phyloP scores from a whole-genome alignment of 2,113 vertebrate genomes.

The pig (Sus scrofa) region DNA sequence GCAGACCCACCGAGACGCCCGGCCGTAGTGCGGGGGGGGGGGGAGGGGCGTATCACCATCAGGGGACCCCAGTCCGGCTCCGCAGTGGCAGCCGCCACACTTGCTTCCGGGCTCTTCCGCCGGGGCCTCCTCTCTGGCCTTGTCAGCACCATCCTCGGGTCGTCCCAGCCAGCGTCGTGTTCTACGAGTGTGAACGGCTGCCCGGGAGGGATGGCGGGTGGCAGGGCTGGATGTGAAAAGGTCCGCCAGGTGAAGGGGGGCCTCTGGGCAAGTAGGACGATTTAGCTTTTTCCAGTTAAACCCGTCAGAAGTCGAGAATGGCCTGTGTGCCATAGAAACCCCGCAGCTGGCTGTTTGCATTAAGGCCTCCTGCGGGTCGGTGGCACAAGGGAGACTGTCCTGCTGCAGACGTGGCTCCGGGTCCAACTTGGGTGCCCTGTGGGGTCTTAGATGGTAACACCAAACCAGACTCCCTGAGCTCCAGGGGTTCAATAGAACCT shows the following conservation, averaged over 20 bases:
- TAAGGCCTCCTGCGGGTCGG: not conserved
- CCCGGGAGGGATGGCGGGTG: not conserved
- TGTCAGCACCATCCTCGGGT: too few species aligned
- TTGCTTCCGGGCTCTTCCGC: too few species aligned
- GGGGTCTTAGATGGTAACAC: not conserved
- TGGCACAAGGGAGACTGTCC: fast-evolving
- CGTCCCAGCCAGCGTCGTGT: too few species aligned
- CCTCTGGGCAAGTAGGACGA: not conserved
- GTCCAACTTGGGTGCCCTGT: not conserved
- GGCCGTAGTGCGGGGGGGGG: not conserved
- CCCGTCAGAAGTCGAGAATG: not conserved
- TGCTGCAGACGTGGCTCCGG: not conserved
- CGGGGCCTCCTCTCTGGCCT: too few species aligned
- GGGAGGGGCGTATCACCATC: too few species aligned
- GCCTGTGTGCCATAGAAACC: not conserved
- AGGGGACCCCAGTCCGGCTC: not conserved
- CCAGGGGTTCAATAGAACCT: not conserved
- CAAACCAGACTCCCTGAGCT: not conserved
- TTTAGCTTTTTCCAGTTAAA: too few species aligned
- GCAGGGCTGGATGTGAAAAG: not conserved
- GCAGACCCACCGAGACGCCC: not conserved
- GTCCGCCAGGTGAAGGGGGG: not conserved
- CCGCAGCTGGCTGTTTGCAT: not conserved
- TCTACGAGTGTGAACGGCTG: fast-evolving
- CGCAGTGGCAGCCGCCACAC: too few species aligned